phyloP scores from a whole-genome alignment of 2,113 vertebrate genomes.

The Quiscalus mexicanus region DNA sequence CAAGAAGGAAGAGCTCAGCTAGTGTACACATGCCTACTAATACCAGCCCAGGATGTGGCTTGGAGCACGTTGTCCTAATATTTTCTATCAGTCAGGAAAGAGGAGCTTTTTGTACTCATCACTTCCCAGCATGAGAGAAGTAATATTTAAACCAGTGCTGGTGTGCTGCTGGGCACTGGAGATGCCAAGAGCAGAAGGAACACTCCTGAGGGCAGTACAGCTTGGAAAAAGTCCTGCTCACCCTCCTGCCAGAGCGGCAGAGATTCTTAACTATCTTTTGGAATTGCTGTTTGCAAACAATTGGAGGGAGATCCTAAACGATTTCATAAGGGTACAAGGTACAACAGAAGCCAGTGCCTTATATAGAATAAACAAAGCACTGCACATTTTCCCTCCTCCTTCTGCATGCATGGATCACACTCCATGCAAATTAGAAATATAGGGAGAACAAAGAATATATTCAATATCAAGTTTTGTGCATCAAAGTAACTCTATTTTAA shows the following conservation, averaged over 20 bases:
- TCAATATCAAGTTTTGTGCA: background rate
- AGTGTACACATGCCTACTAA: background rate
- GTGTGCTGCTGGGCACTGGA: background rate
- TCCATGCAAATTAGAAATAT: background rate
- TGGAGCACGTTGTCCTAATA: background rate
- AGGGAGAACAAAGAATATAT: background rate
- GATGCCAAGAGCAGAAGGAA: background rate
- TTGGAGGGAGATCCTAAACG: background rate
- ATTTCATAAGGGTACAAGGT: background rate
- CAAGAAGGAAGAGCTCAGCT: background rate
- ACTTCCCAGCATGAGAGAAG: background rate
- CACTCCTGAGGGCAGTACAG: background rate
- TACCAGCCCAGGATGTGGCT: background rate
- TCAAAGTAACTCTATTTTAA: conserved; percentile 26
- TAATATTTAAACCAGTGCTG: background rate
- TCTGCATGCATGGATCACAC: background rate
- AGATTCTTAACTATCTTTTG: background rate
- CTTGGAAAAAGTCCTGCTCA: background rate
- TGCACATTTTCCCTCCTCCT: background rate
- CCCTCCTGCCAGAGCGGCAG: background rate
- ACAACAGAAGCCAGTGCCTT: background rate
- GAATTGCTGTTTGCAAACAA: background rate
- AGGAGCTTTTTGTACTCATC: background rate
- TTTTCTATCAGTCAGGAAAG: background rate
- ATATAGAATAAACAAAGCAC: background rate